Percentiles rank a stretch among this genome's conserved stretches.
Conservation (phyloP, 2,888 invertebrate genomes). For the Lasioglossum morio region DNA sequence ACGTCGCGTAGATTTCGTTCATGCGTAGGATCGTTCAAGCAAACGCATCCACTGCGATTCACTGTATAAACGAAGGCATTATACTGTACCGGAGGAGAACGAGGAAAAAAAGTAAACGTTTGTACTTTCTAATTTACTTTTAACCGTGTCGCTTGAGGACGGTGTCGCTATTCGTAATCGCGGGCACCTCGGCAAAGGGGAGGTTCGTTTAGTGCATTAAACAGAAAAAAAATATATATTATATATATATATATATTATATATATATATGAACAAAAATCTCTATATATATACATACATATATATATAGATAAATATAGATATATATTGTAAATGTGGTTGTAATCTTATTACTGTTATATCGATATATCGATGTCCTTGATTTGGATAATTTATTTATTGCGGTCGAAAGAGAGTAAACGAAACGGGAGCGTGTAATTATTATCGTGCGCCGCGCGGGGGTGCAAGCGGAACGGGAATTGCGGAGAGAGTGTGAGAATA, state of each 20-base stretch:
- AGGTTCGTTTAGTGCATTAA: slow-evolving; percentile 74
- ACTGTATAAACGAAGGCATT: slow-evolving; percentile 83
- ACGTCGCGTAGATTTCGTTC: slow-evolving; percentile 73
- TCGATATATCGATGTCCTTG: slow-evolving; percentile 77
- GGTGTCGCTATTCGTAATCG: slow-evolving; percentile 61
- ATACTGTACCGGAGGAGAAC: slow-evolving; percentile 62
- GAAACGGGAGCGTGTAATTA: slow-evolving; percentile 65
- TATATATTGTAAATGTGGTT: slow-evolving; percentile 78
- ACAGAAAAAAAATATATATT: slow-evolving; percentile 60
- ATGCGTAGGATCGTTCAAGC: background rate
- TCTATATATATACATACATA: slow-evolving; percentile 48
- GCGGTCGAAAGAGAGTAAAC: slow-evolving; percentile 62
- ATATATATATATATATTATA: slow-evolving; percentile 59
- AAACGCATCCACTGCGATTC: slow-evolving; percentile 61
- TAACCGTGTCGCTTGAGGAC: slow-evolving; percentile 65
- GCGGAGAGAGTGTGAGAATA: slow-evolving; percentile 50
- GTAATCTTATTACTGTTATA: slow-evolving; percentile 76
- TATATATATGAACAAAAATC: slow-evolving; percentile 56
- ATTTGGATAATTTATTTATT: slow-evolving; percentile 83
- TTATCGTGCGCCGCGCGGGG: slow-evolving; percentile 50
- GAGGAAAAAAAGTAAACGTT: slow-evolving; percentile 42
- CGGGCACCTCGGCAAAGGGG: slow-evolving; percentile 68
- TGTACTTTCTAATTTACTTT: slow-evolving; percentile 68
- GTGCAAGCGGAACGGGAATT: slow-evolving; percentile 38
- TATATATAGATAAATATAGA: slow-evolving; percentile 67